Conservation (phyloP, 92 coral and sea anemone genomes). For the Scolanthus callimorphus region DNA sequence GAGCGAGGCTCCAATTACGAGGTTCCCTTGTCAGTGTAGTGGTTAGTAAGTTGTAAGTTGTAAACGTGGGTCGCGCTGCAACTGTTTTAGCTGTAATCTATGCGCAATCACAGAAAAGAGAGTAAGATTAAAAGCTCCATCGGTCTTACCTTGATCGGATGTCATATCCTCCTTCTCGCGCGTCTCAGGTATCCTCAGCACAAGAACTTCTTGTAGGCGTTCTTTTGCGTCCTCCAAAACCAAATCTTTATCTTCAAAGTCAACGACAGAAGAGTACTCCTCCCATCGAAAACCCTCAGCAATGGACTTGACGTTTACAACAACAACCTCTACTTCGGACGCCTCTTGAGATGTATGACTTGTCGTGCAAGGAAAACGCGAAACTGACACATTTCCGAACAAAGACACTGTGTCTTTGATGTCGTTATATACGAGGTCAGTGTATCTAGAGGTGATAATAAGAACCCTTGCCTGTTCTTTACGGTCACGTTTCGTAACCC, state of each 20-base stretch:
- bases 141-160: too few species aligned
- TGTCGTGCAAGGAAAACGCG: neutral
- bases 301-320: conserved; percentile 25
- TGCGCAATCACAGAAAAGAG: too few species aligned
- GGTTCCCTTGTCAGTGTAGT: too few species aligned
- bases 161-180: too few species aligned
- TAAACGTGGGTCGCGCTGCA: too few species aligned
- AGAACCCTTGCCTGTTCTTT: conserved; percentile 5
- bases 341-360: neutral
- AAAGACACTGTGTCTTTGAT: conserved; percentile 16
- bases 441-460: conserved; percentile 23
- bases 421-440: conserved; percentile 13
- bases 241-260: conserved; percentile 48
- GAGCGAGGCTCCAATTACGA: too few species aligned
- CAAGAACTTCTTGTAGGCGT: too few species aligned
- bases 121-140: too few species aligned
- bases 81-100: too few species aligned
- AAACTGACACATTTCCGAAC: conserved; percentile 22
- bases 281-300: conserved; percentile 62
- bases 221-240: too few species aligned
- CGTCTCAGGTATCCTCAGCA: too few species aligned
- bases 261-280: conserved; percentile 61
- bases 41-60: too few species aligned
- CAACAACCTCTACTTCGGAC: conserved; percentile 10
- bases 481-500: neutral